Base-by-base conservation (phyloP, 1,140 invertebrate species). In the Drosophila cardini region DNA sequence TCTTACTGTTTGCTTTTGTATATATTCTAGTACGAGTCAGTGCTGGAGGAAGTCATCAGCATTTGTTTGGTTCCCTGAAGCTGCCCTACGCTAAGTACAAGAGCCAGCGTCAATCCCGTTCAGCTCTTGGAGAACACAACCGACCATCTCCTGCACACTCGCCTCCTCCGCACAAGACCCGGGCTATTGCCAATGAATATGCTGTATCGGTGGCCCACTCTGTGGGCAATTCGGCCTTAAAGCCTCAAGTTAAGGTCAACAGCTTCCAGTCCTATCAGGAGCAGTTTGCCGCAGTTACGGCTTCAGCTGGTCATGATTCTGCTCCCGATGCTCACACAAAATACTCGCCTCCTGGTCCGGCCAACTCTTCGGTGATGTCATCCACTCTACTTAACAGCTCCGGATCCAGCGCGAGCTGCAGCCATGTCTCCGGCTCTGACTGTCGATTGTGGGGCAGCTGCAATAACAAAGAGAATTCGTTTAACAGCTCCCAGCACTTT, bases 391-490 rank as follows among this genome's bases (percentile, higher is more conserved):
- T 87, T 0, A 82, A 73, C 58, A 87, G 73, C 40, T 78, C 78
- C 9, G 65, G 53, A 2, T 68, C 65, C 10, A 42, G 15, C 18
- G n/a, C n/a, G n/a, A 11, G 2, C 53, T 11, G 9, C 21, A 26
- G 21, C 21, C 21, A 26, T 26, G 21, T 26, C 6, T 58, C 38
- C 7, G 36, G 34, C 0, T 52, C 60, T 8, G 79, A n/a, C n/a
- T n/a, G n/a, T n/a, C n/a, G 72, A 13, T 43, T 80, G 30, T 72
- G 58, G 45, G 76, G 71, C 15, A 77, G 40, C 50, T 45, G 50
- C 45, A 65, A 65, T 48, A 85, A 80, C 43, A 91, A 84, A 32
- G 89, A 91, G 7, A 91, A 85, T 15, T 80, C 71, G 0, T 46
- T 85, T 4, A 90, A 87, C 10, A 74, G 63, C 13, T 83, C 83